These are phyloP conservation scores for Lymantria monacha DNA, from an alignment of 2,888 invertebrate species.

Conservation along the genomic window DNA sequence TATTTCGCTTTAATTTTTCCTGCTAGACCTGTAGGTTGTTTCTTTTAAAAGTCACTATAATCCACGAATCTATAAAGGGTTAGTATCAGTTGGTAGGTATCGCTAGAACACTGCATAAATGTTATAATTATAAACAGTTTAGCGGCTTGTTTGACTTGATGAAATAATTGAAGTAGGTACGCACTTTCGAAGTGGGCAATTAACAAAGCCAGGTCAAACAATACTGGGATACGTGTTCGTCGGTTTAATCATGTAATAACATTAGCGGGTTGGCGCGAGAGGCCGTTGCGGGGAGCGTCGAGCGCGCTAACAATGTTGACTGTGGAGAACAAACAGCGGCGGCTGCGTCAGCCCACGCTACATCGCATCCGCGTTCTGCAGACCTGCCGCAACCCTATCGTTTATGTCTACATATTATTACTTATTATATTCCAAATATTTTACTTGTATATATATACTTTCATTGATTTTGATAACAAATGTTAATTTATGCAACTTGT, in stretches of 20 bases:
- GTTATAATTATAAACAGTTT: neutral
- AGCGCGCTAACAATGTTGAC: slow-evolving; percentile 77
- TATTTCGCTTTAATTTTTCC: no score
- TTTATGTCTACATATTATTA: slow-evolving; percentile 3
- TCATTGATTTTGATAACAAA: no score
- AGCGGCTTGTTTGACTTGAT: slow-evolving; percentile 33
- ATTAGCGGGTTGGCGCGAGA: slow-evolving; percentile 44
- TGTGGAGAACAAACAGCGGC: slow-evolving; percentile 66
- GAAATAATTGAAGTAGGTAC: slow-evolving; percentile 43
- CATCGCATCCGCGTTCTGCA: slow-evolving; percentile 50
- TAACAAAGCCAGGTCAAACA: slow-evolving; percentile 65
- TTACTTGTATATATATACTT: neutral
- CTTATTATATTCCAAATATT: neutral
- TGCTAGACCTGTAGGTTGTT: no score
- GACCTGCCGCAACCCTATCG: slow-evolving; percentile 45
- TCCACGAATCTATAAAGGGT: no score
- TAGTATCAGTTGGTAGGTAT: no score
- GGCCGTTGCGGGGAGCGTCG: slow-evolving; percentile 19
- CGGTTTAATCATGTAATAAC: slow-evolving; percentile 75
- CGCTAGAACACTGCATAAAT: no score
- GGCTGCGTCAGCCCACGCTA: slow-evolving; percentile 69
- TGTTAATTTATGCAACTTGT: no score
- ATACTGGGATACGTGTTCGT: slow-evolving; percentile 58
- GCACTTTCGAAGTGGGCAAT: slow-evolving; percentile 59
- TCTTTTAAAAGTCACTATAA: no score